Evolutionary conservation across 2,888 invertebrate genomes (phyloP).

Genomic region (Dasypolia templi): DNA sequence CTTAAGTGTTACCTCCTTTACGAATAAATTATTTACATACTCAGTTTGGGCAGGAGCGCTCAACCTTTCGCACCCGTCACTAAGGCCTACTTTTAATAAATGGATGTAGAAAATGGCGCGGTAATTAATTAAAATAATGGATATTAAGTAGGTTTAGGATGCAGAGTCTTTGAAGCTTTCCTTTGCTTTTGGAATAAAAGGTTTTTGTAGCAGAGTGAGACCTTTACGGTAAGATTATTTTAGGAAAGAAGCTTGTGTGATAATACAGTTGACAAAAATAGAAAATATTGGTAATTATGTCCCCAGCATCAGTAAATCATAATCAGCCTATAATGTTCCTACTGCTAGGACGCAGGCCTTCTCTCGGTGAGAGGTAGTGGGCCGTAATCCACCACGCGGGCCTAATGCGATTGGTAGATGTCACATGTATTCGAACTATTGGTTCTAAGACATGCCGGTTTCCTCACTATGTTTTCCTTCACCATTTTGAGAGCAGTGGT

Average conservation of each 20-base stretch:
- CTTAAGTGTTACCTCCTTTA: constrained; percentile 31
- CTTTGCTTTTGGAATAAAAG: not conserved
- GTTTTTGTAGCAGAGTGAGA: not conserved
- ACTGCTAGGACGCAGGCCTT: too few species aligned
- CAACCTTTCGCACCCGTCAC: constrained; percentile 28
- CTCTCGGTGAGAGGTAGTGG: too few species aligned
- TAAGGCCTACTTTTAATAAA: constrained; percentile 9
- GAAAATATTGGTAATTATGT: not conserved
- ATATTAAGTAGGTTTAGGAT: not conserved
- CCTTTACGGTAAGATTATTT: not conserved
- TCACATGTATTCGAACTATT: too few species aligned
- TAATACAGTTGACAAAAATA: not conserved
- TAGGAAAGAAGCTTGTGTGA: not conserved
- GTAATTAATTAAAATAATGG: constrained; percentile 31
- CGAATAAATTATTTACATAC: constrained; percentile 48
- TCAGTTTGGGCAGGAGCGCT: constrained; percentile 38
- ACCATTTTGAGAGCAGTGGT: too few species aligned
- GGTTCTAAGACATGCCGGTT: too few species aligned
- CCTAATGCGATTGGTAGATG: too few species aligned
- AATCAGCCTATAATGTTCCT: too few species aligned
- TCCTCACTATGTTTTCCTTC: too few species aligned
- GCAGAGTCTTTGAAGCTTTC: not conserved
- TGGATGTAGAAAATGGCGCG: constrained; percentile 10
- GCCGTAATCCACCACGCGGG: too few species aligned
- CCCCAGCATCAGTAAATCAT: not conserved